Evolutionary conservation across 2,113 vertebrate species (phyloP).

Genomic region (Ochotona princeps): DNA sequence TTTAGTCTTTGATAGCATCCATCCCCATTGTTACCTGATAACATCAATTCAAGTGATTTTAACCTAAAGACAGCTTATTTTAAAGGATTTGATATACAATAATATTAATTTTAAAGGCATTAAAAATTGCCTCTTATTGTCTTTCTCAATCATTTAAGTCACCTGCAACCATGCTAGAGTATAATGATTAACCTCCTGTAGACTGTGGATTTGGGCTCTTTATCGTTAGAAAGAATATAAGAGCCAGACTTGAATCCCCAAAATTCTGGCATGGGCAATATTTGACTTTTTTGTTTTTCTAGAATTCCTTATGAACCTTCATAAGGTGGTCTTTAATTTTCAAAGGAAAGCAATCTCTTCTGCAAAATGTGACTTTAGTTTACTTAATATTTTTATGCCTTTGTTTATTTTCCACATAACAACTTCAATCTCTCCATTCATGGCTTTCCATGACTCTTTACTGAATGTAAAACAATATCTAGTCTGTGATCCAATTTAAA

Average conservation of each 20-base stretch:
- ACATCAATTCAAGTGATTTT: constrained; percentile 29
- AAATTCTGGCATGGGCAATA: neutral
- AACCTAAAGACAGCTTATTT: neutral
- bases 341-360: constrained; percentile 10
- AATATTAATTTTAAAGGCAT: constrained; percentile 7
- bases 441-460: neutral
- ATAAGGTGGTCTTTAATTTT: constrained; percentile 46
- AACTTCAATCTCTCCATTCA: neutral
- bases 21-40: neutral
- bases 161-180: constrained; percentile 18
- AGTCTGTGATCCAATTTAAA: constrained; percentile 10
- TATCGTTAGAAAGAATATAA: constrained; percentile 37
- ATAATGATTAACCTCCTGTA: constrained; percentile 49
- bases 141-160: constrained; percentile 53
- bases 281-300: constrained; percentile 43
- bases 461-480: constrained; percentile 14
- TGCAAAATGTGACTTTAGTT: constrained; percentile 41
- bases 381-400: constrained; percentile 5
- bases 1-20: constrained; percentile 31
- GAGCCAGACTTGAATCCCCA: neutral
- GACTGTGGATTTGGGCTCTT: neutral
- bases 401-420: constrained; percentile 29
- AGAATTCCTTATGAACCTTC: constrained; percentile 22
- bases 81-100: constrained; percentile 2
- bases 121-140: neutral